These are phyloP conservation scores for Boleophthalmus pectinirostris DNA, from an alignment of 2,113 vertebrate species.

Conservation along the genomic window DNA sequence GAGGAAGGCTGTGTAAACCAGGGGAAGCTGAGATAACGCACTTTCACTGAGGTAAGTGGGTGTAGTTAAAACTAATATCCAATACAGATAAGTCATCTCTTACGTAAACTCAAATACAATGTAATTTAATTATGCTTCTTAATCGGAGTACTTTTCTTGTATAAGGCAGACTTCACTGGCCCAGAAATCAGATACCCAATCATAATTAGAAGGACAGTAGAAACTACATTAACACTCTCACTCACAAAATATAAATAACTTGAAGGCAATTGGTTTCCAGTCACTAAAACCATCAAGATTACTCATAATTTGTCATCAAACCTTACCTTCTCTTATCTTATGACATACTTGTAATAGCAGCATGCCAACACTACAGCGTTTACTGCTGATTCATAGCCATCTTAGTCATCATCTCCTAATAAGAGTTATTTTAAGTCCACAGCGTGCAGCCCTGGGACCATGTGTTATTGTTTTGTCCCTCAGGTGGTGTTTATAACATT, in stretches of 20 bases:
- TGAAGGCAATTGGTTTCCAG: neutral
- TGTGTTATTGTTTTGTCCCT: constrained; percentile 20
- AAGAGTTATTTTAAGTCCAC: constrained; percentile 19
- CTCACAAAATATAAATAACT: neutral
- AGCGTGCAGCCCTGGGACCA: constrained; percentile 13
- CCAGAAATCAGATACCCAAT: neutral
- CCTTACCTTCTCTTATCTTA: neutral
- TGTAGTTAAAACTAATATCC: neutral
- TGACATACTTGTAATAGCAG: neutral
- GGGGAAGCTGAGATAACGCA: constrained; percentile 54
- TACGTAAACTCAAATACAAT: constrained; percentile 5
- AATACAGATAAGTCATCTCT: neutral
- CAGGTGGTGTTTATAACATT: constrained; percentile 27
- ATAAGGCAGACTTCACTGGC: neutral
- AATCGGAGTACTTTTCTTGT: neutral
- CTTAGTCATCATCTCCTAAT: neutral
- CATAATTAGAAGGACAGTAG: neutral
- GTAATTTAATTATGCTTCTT: neutral
- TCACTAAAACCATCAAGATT: neutral
- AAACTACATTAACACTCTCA: neutral
- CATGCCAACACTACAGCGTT: constrained; percentile 10
- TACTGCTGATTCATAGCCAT: constrained; percentile 16
- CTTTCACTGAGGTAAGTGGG: constrained; percentile 18
- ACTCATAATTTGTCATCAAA: neutral
- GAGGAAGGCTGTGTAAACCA: constrained; percentile 36